These are phyloP conservation scores for Halcyon leucocephala DNA, from an alignment of 2,797 vertebrate species.

Conservation along the genomic window DNA sequence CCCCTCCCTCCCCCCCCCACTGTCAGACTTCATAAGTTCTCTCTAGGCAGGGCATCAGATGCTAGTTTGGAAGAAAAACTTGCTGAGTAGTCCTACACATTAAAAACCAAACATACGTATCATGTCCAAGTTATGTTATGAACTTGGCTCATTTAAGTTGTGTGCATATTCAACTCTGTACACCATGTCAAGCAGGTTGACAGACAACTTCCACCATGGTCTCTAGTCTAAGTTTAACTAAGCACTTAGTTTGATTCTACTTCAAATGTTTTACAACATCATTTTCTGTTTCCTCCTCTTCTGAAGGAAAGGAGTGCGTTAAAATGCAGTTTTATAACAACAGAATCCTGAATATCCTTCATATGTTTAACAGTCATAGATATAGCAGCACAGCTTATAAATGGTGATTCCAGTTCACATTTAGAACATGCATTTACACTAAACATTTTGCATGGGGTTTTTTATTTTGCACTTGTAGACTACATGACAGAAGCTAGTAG, in stretches of 20 bases:
- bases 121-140: not conserved
- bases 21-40: not conserved
- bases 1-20: not conserved
- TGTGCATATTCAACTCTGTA: not conserved
- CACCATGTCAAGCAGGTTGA: not conserved
- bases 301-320: not conserved
- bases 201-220: not conserved
- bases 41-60: not conserved
- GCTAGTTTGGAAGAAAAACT: not conserved
- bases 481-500: not conserved
- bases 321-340: not conserved
- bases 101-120: not conserved
- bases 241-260: not conserved
- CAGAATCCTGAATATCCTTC: not conserved
- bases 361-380: not conserved
- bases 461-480: not conserved
- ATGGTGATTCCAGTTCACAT: not conserved
- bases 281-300: not conserved
- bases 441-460: not conserved
- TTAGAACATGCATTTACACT: not conserved
- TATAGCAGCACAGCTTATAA: not conserved
- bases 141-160: not conserved
- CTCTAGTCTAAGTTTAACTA: not conserved
- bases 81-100: not conserved
- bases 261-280: not conserved